Conservation (phyloP, 2,888 invertebrate species). For the Metallyticus violacea region DNA sequence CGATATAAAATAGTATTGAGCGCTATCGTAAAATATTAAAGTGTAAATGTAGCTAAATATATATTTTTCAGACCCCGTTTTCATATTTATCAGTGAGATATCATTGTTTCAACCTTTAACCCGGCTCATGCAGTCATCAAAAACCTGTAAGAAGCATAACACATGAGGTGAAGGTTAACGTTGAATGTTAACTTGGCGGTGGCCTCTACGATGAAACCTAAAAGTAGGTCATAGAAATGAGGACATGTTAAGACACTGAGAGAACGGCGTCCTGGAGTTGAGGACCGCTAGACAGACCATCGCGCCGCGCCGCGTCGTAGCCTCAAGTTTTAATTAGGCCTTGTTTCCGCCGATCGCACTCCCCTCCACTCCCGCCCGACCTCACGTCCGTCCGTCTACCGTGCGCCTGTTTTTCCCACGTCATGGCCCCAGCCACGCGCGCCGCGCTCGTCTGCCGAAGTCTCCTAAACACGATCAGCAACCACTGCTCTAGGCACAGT, state of each 20-base stretch:
- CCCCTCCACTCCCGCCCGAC: not conserved
- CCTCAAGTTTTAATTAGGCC: slow-evolving; percentile 25
- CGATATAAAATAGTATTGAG: no score
- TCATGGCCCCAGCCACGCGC: not conserved
- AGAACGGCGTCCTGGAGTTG: not conserved
- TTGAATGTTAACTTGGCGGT: no score
- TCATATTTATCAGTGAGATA: no score
- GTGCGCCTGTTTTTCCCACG: slow-evolving; percentile 3
- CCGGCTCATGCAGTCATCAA: no score
- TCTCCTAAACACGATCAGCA: not conserved
- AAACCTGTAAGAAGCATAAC: no score
- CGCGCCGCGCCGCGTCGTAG: not conserved
- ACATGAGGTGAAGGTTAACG: no score
- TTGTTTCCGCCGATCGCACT: slow-evolving; percentile 22
- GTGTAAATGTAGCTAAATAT: no score
- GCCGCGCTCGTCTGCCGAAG: not conserved
- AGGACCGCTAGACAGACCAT: not conserved
- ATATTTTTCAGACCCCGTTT: no score
- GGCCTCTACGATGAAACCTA: not conserved
- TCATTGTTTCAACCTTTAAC: no score
- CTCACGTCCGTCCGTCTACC: not conserved
- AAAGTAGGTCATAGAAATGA: not conserved
- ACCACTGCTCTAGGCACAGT: not conserved
- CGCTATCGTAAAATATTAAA: no score
- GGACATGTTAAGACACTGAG: not conserved